These are phyloP conservation scores for Tolypeutes matacus DNA, from an alignment of 2,797 vertebrate genomes.

Conservation along the genomic window DNA sequence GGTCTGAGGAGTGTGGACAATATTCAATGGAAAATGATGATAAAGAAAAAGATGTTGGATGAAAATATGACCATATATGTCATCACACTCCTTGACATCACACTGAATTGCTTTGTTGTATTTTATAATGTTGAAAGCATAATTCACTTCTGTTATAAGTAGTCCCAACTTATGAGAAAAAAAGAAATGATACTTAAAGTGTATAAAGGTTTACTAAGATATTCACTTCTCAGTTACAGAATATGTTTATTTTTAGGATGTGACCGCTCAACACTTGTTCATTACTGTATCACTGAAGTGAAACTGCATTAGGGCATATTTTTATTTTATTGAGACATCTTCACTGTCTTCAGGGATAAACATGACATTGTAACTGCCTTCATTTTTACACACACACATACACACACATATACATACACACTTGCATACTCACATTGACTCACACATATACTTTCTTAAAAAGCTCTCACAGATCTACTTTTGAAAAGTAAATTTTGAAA, in stretches of 20 bases:
- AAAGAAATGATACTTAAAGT: neutral
- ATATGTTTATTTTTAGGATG: neutral
- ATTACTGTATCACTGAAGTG: neutral
- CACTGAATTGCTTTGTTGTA: neutral
- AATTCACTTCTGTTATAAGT: neutral
- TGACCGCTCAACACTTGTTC: neutral
- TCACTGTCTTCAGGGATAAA: conserved; percentile 11
- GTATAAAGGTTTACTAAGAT: neutral
- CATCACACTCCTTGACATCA: neutral
- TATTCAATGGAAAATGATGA: neutral
- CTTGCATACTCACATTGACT: neutral
- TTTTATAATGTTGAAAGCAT: neutral
- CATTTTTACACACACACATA: neutral
- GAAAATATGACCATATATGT: neutral
- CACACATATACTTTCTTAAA: neutral
- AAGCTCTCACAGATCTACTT: neutral
- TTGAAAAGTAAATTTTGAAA: neutral
- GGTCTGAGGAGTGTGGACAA: neutral
- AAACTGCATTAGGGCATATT: neutral
- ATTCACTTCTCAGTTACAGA: neutral
- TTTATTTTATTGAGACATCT: neutral
- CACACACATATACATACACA: neutral
- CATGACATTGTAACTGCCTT: neutral
- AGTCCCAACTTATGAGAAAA: neutral
- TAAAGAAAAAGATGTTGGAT: neutral